Evolutionary conservation across 2,888 invertebrate species (phyloP), one percentile per base, ranked within the genome.

Genomic region (Blastobasis adustella): DNA sequence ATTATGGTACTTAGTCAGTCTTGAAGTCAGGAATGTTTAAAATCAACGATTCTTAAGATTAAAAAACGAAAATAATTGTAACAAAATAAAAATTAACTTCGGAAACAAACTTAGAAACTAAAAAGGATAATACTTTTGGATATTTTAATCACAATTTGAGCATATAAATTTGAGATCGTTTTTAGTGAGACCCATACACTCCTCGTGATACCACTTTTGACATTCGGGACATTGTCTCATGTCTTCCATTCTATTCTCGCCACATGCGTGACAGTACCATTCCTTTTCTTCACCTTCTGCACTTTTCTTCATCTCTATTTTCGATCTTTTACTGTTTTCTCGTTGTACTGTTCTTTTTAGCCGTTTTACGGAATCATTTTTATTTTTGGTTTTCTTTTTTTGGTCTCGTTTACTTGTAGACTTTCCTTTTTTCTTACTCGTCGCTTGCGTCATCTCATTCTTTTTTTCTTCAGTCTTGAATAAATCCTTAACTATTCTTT

Each of bases 391-490:
- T 47, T 54, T 51, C 44, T 54, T 54, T 49, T 45, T 48, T 51
- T 47, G 49, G n/a, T 54, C 48, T 43, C 46, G 39, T 51, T 54
- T 55, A 49, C 9, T 43, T 49, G 43, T 37, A 37, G 49, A 44
- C 49, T 44, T 44, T 49, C 46, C 47, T 56, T 59, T 53, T 55
- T 59, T 57, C 51, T 57, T 55, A 52, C 50, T 56, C 49, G 47
- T 57, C 53, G 50, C 47, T 54, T 54, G 52, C 53, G 51, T 54
- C 53, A 51, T 40, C 47, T 57, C 47, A 49, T 60, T 43, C 51
- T 57, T 50, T 60, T 57, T 54, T 49, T 58, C 56, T 60, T 60
- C 55, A 57, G 56, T 57, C 50, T 54, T 59, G 39, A 61, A 61
- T 58, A 61, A 58, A 56, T 59, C 56, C 53, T 58, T 58, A 45